These are phyloP conservation scores for Gymnopithys bicolor DNA, from an alignment of 2,797 vertebrate genomes.

Conservation along the genomic window DNA sequence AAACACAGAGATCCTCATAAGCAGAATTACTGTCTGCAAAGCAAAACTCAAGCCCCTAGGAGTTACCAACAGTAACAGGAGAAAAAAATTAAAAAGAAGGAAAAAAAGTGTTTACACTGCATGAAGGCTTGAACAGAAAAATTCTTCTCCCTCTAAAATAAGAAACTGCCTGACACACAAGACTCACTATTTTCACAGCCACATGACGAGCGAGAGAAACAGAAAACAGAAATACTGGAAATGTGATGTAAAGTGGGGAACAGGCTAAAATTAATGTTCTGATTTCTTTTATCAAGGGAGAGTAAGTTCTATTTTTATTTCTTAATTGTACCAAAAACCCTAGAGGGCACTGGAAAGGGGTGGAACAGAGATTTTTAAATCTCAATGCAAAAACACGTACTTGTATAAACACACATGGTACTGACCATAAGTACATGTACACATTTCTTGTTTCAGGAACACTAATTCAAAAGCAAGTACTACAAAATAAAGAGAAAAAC, in stretches of 20 bases:
- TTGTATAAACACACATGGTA: fast-evolving
- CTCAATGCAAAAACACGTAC: background rate
- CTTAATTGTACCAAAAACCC: background rate
- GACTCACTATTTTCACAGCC: background rate
- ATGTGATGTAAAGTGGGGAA: background rate
- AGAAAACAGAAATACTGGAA: background rate
- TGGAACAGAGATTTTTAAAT: background rate
- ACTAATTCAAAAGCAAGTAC: background rate
- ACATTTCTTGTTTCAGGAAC: background rate
- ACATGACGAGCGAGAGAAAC: background rate
- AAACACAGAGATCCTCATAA: background rate
- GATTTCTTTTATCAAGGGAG: background rate
- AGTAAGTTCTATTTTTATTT: background rate
- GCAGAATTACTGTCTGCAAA: background rate
- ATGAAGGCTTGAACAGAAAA: background rate
- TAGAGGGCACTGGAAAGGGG: background rate
- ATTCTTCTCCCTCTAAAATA: background rate
- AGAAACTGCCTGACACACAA: conserved; percentile 20
- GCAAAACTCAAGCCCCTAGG: background rate
- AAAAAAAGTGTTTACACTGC: background rate
- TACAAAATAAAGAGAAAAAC: background rate
- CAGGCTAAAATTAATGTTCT: background rate
- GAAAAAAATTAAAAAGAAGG: fast-evolving
- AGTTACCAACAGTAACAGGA: background rate
- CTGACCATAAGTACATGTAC: background rate